Base-by-base conservation (phyloP, 1,140 invertebrate genomes). In the Gryllus bimaculatus region DNA sequence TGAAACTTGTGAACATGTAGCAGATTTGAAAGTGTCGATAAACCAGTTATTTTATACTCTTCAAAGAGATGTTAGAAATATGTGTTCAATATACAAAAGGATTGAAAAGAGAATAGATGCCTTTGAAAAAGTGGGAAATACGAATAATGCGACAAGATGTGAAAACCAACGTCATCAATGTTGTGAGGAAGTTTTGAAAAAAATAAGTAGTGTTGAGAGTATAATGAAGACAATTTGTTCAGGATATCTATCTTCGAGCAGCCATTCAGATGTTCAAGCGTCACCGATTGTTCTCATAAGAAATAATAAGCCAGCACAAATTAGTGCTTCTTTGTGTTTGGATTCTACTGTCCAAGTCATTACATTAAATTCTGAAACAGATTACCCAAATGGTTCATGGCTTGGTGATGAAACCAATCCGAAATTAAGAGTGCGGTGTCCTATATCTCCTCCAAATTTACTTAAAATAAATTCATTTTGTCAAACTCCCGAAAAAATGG, bases 401-500 rank as follows among this genome's bases (percentile, higher is more conserved):
- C 83, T 90, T n/a, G 89, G 89, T 13, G 87, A 89, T 83, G 87
- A 88, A 81, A 84, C 83, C 77, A 87, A 88, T 82, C 85, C 86
- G 20, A 87, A 88, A 81, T 85, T 85, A 81, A 84, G 88, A 82
- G 89, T 90, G 18, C 80, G 89, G 80, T 87, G 87, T 75, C 86
- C 86, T 47, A 87, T 90, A 73, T 84, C 85, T 47, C 87, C 87
- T 66, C 18, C 54, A 82, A 86, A 88, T 80, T 82, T 90, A 8
- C 82, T 89, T 48, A 87, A 89, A 79, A 87, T 90, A 77, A 89
- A 89, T 81, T 87, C 87, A n/a, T 86, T 87, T 79, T 89, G 88
- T 83, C 84, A 85, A 21, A 89, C 88, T 47, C 84, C 88, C 79
- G 88, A 89, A 82, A 89, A 89, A 83, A 89, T 89, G 88, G 88